Base-by-base conservation (phyloP, 2,797 vertebrate species). In the Chloroceryle amazona region DNA sequence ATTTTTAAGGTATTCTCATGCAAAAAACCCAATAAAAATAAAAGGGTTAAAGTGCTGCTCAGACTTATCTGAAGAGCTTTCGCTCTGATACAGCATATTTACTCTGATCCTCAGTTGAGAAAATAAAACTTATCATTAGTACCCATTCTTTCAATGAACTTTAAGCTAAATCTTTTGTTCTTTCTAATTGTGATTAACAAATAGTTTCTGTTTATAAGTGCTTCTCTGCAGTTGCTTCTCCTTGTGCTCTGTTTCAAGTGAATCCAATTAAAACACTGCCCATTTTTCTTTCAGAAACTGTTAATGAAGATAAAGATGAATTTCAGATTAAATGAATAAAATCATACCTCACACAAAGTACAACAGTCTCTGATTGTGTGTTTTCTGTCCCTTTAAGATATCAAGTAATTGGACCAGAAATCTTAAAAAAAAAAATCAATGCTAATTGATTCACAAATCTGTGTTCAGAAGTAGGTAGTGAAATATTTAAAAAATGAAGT, bases 121-220 rank as follows among this genome's bases (percentile, higher is more conserved):
- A 90, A 82, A 72, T 58, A 83, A 87, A 89, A 22, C 29, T 73
- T 74, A 28, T 51, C 17, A 29, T 58, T 62, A 51, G 11, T 51
- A 65, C 6, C 19, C 1, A 7, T 81, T 83, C 26, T 66, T 55
- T 61, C 29, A 90, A 62, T 62, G 62, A 92, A 39, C 66, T 86
- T 90, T 58, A 84, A 93, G 25, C 5, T 66, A 58, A 88, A 89
- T 51, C 8, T 86, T 93, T 86, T 62, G 10, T 68, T 86, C 35
- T 78, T 92, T 78, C 42, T 93, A 68, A 84, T 58, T 79, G 29
- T 81, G 83, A 86, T 93, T 86, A 95, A 74, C 67, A 86, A 82
- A 62, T 68, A 61, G 13, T n/a, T 86, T 92, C 37, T 61, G 28
- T 68, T 89, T 93, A 17, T 31, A 82, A 76, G 21, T 66, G 29